These are phyloP conservation scores for Ianthella basta DNA, from an alignment of 37 sponge, comb jelly and placozoan species.

Conservation along the genomic window DNA sequence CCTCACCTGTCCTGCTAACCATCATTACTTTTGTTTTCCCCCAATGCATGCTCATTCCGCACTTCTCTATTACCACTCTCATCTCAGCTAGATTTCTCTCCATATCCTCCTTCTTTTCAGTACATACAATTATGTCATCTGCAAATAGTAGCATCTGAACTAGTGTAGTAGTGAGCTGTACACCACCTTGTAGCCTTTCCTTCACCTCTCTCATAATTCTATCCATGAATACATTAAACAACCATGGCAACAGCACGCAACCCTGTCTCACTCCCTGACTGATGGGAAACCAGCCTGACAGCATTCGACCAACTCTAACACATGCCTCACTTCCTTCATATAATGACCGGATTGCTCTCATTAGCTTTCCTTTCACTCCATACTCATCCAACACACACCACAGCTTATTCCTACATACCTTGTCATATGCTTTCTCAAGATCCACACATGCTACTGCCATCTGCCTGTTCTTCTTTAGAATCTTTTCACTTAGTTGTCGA, in stretches of 20 bases:
- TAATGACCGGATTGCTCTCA: not conserved
- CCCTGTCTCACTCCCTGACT: not conserved
- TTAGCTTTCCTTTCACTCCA: not conserved
- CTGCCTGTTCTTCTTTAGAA: conserved; percentile 16
- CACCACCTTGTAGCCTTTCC: not conserved
- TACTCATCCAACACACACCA: not conserved
- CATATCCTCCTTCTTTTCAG: conserved; percentile 24
- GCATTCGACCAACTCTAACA: not conserved
- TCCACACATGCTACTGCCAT: conserved; percentile 34
- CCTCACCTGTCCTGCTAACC: too few species aligned
- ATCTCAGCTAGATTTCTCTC: too few species aligned
- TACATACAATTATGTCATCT: not conserved
- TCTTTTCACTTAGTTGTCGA: conserved; percentile 11
- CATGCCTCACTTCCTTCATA: not conserved
- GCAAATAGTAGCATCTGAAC: conserved; percentile 15
- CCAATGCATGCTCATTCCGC: too few species aligned
- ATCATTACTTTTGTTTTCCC: too few species aligned
- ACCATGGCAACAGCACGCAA: not conserved
- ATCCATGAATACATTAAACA: conserved; percentile 13
- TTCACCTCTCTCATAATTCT: conserved; percentile 20
- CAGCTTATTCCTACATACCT: not conserved
- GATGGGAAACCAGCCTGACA: not conserved
- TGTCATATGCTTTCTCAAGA: too few species aligned
- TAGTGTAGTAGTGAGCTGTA: not conserved
- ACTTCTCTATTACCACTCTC: too few species aligned